Evolutionary conservation across 1,140 invertebrate genomes (phyloP), one percentile per base, ranked within the genome.

Genomic region (Drosophila neocordata): DNA sequence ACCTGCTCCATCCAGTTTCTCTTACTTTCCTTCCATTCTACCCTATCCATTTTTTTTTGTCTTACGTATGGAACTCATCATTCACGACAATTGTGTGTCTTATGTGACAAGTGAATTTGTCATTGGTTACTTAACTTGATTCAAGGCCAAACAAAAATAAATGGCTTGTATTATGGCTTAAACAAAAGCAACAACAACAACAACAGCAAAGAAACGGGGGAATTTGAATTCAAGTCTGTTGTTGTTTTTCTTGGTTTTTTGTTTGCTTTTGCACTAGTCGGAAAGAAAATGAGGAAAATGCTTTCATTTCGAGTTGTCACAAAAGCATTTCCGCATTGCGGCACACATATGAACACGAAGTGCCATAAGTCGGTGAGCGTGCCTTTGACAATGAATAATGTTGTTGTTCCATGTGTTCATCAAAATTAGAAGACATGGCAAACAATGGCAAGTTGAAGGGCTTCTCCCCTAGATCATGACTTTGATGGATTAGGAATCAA

Each of bases 21-120:
- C 20, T 56, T 56, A 22, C 11, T 4, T 15, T 7, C 22, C 22
- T 66, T 69, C 13, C 5, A 4, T 31, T 31, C 65, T 31, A 15
- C 18, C 24, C 62, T 37, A 31, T 37, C 38, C 67, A 41, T 48
- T 63, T 55, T 59, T 48, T 63, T 55, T 59, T 2, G 41, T 15
- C 15, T 52, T 41, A 59, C 24, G 41, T 55, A 38, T 51, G 72
- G 35, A 35, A 65, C 37, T 52, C 72, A 75, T 75, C 72, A 69
- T 57, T 75, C 72, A 75, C 72, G 73, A 77, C 82, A 85, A 85
- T 87, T 82, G 82, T 82, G 82, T 74, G 67, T 75, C 41, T 48
- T 82, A 71, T 87, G 82, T 85, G 82, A 85, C 82, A 85, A 85
- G 62, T 87, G 78, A 82, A 82, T 85, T 85, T 85, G 82, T 85